A percentile compares a stretch with the other conserved stretches of the same genome.
Conservation (phyloP, 2,113 vertebrate genomes). For the Cyphomyrus plagiostoma region DNA sequence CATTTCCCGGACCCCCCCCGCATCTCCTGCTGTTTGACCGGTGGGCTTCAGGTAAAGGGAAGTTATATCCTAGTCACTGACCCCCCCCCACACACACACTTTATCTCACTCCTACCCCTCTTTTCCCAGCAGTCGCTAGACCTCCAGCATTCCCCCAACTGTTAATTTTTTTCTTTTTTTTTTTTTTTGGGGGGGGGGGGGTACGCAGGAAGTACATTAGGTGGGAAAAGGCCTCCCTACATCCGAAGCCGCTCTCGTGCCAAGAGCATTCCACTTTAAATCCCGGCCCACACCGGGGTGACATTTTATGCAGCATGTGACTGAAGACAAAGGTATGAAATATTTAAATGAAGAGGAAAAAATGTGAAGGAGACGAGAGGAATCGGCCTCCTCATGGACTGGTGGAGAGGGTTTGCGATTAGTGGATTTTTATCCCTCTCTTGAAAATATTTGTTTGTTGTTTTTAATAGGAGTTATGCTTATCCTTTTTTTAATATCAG, state of each 20-base stretch:
- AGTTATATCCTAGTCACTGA: slow-evolving; percentile 6
- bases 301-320: slow-evolving; percentile 74
- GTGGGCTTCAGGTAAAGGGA: slow-evolving; percentile 26
- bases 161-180: slow-evolving; percentile 54
- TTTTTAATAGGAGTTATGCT: background rate
- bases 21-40: slow-evolving; percentile 16
- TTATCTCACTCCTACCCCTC: background rate
- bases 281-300: slow-evolving; percentile 79
- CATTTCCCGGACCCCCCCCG: background rate
- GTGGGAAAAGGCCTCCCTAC: slow-evolving; percentile 68
- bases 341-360: slow-evolving; percentile 78
- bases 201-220: slow-evolving; percentile 94
- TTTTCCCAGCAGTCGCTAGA: slow-evolving; percentile 48
- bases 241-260: slow-evolving; percentile 39
- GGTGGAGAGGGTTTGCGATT: slow-evolving; percentile 70
- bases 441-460: background rate
- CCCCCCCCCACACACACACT: background rate
- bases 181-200: slow-evolving; percentile 65
- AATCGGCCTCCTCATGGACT: slow-evolving; percentile 65
- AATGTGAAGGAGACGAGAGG: slow-evolving; percentile 57
- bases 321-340: slow-evolving; percentile 87
- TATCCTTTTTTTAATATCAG: background rate
- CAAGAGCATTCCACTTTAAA: slow-evolving; percentile 73
- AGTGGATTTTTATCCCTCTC: slow-evolving; percentile 60
- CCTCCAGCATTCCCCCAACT: slow-evolving; percentile 69